Base-by-base conservation (phyloP, 2,113 vertebrate genomes). In the Rostratula benghalensis region DNA sequence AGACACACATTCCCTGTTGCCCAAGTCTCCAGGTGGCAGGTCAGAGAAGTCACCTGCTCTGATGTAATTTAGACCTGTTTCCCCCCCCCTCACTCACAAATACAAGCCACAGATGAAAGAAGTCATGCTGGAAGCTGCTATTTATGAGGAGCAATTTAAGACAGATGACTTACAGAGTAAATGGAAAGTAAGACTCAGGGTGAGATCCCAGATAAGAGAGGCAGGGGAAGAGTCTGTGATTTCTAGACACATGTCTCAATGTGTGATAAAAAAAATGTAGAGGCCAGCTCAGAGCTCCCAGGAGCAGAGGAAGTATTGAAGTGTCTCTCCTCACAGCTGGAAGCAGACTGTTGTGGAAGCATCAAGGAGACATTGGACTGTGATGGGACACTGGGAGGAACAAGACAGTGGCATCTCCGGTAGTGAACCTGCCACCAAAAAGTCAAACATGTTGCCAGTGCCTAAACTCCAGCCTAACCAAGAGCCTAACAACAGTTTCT, bases 31-130 rank as follows among this genome's bases (percentile, higher is more conserved):
- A 81, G 82, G 87, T 70, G 90, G 82, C 67, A 94, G 68, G 88
- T 74, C 75, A 93, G 87, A 57, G 59, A 18, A 91, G 41, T 39
- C 82, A 93, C 93, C 75, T 92, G 87, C 54, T 70, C 73, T 51
- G 63, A 74, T 92, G 71, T 77, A 93, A 88, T 78, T 54, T 7
- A 74, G 64, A 88, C 82, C 45, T 70, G 54, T 67, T 96, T 95
- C 70, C 71, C 92, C 68, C 64, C 54, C 39, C 39, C 39, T 63
- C 7, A 0, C 60, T 53, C 41, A 80, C 22, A 51, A 81, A 86
- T n/a, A 63, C 73, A 71, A 89, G 64, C 9, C 60, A 48, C 30
- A 71, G 56, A 87, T 78, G 33, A 88, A 93, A 93, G 68, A 96
- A 94, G 33, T 67, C 51, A 10, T 78, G 79, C 64, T 93, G 65